phyloP scores from a whole-genome alignment of 2,888 invertebrate genomes.

The Abrostola triplasia region DNA sequence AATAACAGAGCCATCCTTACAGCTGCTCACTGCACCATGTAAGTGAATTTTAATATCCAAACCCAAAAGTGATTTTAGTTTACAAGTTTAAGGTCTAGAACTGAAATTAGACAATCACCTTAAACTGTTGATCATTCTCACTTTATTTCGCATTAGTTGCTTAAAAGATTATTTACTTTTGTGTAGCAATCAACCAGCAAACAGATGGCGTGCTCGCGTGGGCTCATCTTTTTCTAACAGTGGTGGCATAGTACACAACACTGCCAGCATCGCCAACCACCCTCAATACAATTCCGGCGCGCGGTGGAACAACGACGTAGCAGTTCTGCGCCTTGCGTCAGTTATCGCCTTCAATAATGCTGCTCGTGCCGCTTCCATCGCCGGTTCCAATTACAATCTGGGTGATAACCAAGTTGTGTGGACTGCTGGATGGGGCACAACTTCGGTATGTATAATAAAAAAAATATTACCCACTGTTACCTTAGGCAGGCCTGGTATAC shows the following conservation, averaged over 20 bases:
- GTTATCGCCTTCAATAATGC: constrained; percentile 46
- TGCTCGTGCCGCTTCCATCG: constrained; percentile 57
- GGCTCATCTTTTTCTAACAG: constrained; percentile 61
- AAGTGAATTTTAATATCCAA: not conserved
- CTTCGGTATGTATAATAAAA: constrained; percentile 54
- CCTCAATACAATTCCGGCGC: constrained; percentile 42
- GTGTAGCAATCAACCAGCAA: constrained; percentile 49
- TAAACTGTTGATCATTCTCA: no score
- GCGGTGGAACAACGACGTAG: constrained; percentile 59
- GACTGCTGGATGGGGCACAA: constrained; percentile 71
- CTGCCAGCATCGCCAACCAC: constrained; percentile 49
- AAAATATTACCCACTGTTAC: no score
- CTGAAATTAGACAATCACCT: no score
- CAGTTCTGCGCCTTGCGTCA: constrained; percentile 53
- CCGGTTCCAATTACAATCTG: constrained; percentile 64
- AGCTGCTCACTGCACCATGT: constrained; percentile 53
- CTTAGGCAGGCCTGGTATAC: no score
- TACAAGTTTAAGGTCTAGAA: no score
- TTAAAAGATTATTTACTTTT: constrained; percentile 3
- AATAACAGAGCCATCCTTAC: constrained; percentile 57
- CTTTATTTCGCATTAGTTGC: not conserved
- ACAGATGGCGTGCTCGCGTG: constrained; percentile 57
- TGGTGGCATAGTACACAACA: constrained; percentile 58
- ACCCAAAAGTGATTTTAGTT: no score
- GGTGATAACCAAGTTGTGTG: constrained; percentile 64